phyloP scores from a whole-genome alignment of 2,888 invertebrate genomes.

The Xanthia icteritia region DNA sequence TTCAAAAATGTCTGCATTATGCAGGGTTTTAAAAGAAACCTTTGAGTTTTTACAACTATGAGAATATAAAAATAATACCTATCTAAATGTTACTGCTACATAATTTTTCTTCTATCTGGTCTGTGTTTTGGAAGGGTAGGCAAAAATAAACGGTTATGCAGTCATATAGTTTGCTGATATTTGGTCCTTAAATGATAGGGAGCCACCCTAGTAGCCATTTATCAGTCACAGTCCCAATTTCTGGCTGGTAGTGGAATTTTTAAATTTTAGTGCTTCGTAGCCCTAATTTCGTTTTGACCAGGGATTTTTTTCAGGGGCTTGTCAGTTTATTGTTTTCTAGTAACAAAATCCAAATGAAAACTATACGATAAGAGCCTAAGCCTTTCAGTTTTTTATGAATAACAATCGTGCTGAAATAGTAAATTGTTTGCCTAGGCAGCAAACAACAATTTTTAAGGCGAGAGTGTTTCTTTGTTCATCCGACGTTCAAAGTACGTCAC shows the following conservation, averaged over 20 bases:
- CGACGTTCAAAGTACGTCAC: too few relatives aligned
- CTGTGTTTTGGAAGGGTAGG: slow-evolving; percentile 8
- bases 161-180: slow-evolving; percentile 35
- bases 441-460: too few relatives aligned
- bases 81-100: slow-evolving; percentile 23
- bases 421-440: too few relatives aligned
- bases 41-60: slow-evolving; percentile 72
- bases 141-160: background rate
- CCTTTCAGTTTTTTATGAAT: too few relatives aligned
- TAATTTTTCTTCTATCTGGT: background rate
- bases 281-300: slow-evolving; percentile 28
- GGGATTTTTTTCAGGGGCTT: background rate
- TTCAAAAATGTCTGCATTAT: slow-evolving; percentile 77
- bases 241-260: slow-evolving; percentile 26
- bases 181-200: slow-evolving; percentile 30
- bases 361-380: too few relatives aligned
- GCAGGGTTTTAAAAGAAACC: slow-evolving; percentile 72
- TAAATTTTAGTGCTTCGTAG: background rate
- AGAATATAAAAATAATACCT: slow-evolving; percentile 54
- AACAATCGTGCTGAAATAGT: too few relatives aligned
- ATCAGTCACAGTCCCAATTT: slow-evolving; percentile 49
- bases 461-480: too few relatives aligned
- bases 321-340: background rate
- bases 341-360: background rate
- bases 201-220: slow-evolving; percentile 34